Conservation (phyloP, 2,888 invertebrate species). For the Aromia moschata region DNA sequence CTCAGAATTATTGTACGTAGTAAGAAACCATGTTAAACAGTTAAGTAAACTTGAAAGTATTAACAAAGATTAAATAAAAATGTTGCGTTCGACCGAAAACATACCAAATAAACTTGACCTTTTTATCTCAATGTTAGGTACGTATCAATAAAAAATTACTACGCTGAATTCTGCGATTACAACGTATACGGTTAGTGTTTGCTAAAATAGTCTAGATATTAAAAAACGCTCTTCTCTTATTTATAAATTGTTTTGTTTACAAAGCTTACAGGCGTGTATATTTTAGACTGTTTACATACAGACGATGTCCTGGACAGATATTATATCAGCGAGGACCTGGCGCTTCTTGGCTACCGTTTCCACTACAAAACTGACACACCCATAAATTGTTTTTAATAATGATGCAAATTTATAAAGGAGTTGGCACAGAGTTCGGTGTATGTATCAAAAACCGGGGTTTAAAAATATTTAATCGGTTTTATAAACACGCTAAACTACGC, state of each 20-base stretch:
- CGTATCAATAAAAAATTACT: background rate
- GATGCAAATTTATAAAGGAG: background rate
- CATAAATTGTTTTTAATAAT: background rate
- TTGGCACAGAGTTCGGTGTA: background rate
- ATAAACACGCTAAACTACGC: conserved; percentile 1
- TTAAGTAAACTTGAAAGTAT: no score
- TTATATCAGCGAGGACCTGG: background rate
- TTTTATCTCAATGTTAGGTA: conserved; percentile 1
- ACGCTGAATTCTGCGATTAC: background rate
- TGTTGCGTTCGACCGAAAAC: background rate
- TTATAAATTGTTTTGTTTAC: background rate
- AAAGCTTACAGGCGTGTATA: background rate
- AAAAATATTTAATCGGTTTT: conserved; percentile 1
- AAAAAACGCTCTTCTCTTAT: background rate
- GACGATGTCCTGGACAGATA: background rate
- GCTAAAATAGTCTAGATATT: background rate
- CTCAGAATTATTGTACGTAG: no score
- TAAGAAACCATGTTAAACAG: no score
- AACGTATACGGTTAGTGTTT: background rate
- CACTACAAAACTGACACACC: background rate
- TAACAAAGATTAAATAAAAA: background rate
- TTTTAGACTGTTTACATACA: background rate
- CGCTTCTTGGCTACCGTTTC: background rate
- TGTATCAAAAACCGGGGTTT: background rate
- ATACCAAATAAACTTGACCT: conserved; percentile 17